Evolutionary conservation across 1,140 invertebrate species (phyloP).

Genomic region (Sweltsa coloradensis): DNA sequence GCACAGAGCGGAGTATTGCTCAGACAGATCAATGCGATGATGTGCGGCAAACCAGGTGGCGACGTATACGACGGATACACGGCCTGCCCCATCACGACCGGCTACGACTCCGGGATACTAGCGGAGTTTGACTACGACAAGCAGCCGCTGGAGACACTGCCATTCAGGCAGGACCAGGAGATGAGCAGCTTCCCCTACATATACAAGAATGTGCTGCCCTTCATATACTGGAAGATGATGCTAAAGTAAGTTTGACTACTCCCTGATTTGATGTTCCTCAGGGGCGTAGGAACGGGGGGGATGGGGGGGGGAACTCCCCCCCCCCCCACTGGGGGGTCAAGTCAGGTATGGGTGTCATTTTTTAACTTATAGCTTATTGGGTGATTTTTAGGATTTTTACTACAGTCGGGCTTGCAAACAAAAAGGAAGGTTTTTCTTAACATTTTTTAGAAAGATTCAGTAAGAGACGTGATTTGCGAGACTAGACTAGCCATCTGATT

Average conservation of each 20-base stretch:
- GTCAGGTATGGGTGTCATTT: too few relatives aligned
- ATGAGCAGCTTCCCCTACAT: slow-evolving; percentile 63
- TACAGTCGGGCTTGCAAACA: too few relatives aligned
- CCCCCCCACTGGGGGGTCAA: too few relatives aligned
- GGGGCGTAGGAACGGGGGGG: too few relatives aligned
- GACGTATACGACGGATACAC: slow-evolving; percentile 83
- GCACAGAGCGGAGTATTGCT: slow-evolving; percentile 68
- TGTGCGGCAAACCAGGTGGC: slow-evolving; percentile 41
- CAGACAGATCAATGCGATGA: slow-evolving; percentile 52
- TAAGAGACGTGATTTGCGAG: too few relatives aligned
- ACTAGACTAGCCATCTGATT: too few relatives aligned
- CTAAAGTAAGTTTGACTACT: slow-evolving; percentile 60
- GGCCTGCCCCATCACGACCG: slow-evolving; percentile 92
- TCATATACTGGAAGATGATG: slow-evolving; percentile 87
- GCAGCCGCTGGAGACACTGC: slow-evolving; percentile 84
- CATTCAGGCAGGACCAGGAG: slow-evolving; percentile 79
- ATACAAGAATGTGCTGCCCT: slow-evolving; percentile 80
- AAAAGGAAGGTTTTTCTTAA: too few relatives aligned
- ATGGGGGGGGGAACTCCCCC: too few relatives aligned
- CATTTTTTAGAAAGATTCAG: too few relatives aligned
- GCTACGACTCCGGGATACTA: slow-evolving; percentile 68
- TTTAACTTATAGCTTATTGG: too few relatives aligned
- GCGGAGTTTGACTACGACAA: slow-evolving; percentile 91
- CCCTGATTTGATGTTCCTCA: too few relatives aligned
- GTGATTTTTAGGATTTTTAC: too few relatives aligned